Percentiles rank a stretch among this genome's conserved stretches.
phyloP scores from a whole-genome alignment of 2,888 invertebrate genomes.

The Amphipyra tragopoginis region DNA sequence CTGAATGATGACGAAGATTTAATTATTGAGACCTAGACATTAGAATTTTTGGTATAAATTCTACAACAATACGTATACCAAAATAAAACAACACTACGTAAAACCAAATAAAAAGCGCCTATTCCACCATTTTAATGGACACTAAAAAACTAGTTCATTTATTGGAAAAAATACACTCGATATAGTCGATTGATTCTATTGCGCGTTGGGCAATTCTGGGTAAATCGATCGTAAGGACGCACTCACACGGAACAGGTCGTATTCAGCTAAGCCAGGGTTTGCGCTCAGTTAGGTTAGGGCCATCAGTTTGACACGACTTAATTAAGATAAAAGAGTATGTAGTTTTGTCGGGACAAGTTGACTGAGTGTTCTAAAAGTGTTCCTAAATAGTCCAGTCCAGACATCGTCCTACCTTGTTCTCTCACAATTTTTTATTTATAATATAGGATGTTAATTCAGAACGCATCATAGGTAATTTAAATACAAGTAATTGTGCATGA shows the following conservation, averaged over 20 bases:
- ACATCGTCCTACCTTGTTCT: too few relatives aligned
- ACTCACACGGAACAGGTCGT: slow-evolving; percentile 38
- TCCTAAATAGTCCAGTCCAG: too few relatives aligned
- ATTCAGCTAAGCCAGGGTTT: slow-evolving; percentile 39
- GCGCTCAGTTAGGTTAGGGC: slow-evolving; percentile 10
- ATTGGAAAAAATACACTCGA: slow-evolving; percentile 25
- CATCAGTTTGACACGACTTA: slow-evolving; percentile 22
- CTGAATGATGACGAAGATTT: too few relatives aligned
- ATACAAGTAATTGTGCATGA: too few relatives aligned
- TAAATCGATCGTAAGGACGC: slow-evolving; percentile 49
- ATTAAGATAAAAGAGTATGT: too few relatives aligned
- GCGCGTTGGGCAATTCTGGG: slow-evolving; percentile 15
- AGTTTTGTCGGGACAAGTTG: too few relatives aligned
- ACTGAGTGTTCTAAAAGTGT: too few relatives aligned
- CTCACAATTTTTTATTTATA: too few relatives aligned
- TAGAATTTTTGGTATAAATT: neutral
- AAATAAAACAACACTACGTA: neutral
- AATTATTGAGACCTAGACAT: too few relatives aligned
- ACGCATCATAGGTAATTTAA: too few relatives aligned
- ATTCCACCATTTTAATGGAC: neutral
- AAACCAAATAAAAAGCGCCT: neutral
- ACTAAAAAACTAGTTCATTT: slow-evolving; percentile 12
- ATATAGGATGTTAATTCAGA: too few relatives aligned
- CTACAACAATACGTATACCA: neutral
- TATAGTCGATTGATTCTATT: slow-evolving; percentile 35